A percentile compares a stretch with the other conserved stretches of the same genome.
Conservation (phyloP, 2,797 vertebrate species). For the Diceros bicornis region DNA sequence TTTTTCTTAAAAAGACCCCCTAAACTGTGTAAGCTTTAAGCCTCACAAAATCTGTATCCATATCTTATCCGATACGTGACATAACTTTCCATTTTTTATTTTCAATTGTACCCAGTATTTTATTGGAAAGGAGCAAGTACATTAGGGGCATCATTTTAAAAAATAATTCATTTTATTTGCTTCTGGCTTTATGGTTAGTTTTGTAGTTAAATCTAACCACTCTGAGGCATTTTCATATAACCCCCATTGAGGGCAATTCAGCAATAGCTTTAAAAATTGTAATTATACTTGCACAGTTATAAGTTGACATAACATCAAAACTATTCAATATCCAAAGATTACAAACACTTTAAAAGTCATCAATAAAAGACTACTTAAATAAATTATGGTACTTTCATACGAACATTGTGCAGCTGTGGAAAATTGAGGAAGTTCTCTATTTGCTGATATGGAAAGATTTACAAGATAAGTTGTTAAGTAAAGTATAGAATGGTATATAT, state of each 20-base stretch:
- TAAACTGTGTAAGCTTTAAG: neutral
- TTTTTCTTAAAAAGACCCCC: constrained; percentile 20
- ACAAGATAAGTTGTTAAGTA: neutral
- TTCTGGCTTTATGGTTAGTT: constrained; percentile 48
- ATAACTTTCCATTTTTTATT: constrained; percentile 45
- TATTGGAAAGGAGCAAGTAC: constrained; percentile 1
- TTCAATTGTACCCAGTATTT: neutral
- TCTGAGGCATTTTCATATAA: constrained; percentile 42
- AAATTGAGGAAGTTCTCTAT: neutral
- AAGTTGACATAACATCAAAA: neutral
- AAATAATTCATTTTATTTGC: constrained; percentile 19
- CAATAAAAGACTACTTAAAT: constrained; percentile 53
- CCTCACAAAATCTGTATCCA: neutral
- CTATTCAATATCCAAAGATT: neutral
- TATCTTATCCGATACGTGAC: neutral
- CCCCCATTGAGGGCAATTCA: neutral
- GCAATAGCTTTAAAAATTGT: constrained; percentile 36
- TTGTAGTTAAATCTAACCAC: constrained; percentile 14
- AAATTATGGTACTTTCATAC: neutral
- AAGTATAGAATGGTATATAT: neutral
- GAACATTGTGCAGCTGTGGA: constrained; percentile 7
- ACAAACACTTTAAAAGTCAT: neutral
- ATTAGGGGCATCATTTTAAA: neutral
- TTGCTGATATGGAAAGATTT: neutral
- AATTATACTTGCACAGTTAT: constrained; percentile 30